Conservation (phyloP, 1,140 invertebrate genomes). For the Limonius californicus region DNA sequence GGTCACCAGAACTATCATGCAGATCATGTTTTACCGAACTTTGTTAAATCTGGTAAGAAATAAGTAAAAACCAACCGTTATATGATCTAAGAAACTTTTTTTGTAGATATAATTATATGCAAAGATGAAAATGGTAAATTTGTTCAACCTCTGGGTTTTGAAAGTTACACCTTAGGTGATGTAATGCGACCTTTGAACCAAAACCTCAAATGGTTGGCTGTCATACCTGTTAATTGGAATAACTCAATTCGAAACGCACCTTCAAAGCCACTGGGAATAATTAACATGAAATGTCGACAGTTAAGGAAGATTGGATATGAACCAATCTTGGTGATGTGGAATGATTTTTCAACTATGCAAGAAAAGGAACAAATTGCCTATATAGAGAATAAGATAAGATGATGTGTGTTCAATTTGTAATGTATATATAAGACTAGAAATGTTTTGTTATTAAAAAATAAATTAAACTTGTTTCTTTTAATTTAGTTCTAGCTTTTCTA, state of each 20-base stretch:
- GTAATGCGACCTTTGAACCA: conserved; percentile 49
- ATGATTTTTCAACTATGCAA: conserved; percentile 25
- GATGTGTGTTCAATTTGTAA: neutral
- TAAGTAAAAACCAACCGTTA: neutral
- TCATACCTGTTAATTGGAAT: conserved; percentile 49
- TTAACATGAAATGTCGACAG: conserved; percentile 53
- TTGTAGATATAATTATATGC: conserved; percentile 56
- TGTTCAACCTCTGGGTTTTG: conserved; percentile 42
- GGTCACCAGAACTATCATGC: conserved; percentile 46
- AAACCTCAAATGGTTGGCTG: conserved; percentile 48
- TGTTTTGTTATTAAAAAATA: no score
- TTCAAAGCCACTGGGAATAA: conserved; percentile 43
- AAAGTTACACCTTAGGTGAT: conserved; percentile 42
- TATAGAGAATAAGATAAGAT: neutral
- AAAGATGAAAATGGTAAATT: conserved; percentile 47
- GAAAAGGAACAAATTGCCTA: conserved; percentile 28
- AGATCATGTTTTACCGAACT: conserved; percentile 57
- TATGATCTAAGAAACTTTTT: no score
- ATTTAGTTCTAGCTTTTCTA: no score
- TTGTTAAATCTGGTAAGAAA: conserved; percentile 46
- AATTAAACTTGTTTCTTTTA: no score
- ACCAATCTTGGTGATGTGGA: conserved; percentile 49
- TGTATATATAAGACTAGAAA: conserved; percentile 17
- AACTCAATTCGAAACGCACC: conserved; percentile 46
- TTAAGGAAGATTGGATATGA: conserved; percentile 55